Percentiles rank a stretch among this genome's conserved stretches.
These are phyloP conservation scores for Drosophila paracracens DNA, from an alignment of 2,888 invertebrate genomes.

Conservation along the genomic window DNA sequence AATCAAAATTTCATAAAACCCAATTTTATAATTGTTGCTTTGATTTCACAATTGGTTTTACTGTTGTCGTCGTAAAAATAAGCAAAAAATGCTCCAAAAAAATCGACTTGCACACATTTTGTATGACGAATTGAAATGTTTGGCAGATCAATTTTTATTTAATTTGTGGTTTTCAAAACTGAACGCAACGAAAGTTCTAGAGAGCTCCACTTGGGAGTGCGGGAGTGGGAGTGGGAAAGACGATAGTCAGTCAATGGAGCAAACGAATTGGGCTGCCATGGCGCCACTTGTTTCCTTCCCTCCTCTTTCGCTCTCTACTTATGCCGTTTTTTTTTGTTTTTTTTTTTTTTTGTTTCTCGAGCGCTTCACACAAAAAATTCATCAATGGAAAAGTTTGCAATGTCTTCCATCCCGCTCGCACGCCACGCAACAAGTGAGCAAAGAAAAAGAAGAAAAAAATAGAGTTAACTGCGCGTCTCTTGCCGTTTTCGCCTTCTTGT, in stretches of 20 bases:
- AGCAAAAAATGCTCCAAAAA: not conserved
- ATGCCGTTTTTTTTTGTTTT: not conserved
- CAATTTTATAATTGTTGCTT: constrained; percentile 20
- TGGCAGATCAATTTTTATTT: constrained; percentile 19
- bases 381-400: constrained; percentile 80
- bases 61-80: constrained; percentile 12
- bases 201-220: constrained; percentile 19
- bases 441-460: constrained; percentile 32
- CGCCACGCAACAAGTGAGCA: constrained; percentile 62
- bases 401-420: constrained; percentile 52
- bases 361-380: constrained; percentile 52
- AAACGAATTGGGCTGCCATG: constrained; percentile 9
- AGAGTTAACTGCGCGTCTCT: constrained; percentile 1
- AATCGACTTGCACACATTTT: not conserved
- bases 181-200: constrained; percentile 51
- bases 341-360: not conserved
- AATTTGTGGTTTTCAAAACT: not conserved
- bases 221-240: not conserved
- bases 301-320: not conserved
- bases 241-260: constrained; percentile 37
- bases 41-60: constrained; percentile 21
- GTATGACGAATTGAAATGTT: constrained; percentile 27
- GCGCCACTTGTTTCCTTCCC: not conserved
- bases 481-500: constrained; percentile 26
- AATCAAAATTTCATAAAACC: constrained; percentile 18